Conservation (phyloP, 2,113 vertebrate genomes). For the Tachycineta bicolor region DNA sequence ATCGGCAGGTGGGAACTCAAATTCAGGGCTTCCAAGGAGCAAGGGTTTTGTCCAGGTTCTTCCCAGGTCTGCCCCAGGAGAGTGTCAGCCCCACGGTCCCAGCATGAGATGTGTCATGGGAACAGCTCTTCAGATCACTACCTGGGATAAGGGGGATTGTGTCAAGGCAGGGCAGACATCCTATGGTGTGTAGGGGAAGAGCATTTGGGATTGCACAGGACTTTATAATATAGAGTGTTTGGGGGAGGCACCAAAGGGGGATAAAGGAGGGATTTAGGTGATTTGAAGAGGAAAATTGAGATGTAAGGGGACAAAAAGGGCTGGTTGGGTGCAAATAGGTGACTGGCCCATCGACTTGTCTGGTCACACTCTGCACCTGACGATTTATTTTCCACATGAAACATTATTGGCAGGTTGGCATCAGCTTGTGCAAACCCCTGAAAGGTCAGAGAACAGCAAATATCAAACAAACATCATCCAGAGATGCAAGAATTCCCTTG, state of each 20-base stretch:
- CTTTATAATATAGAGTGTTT: neutral
- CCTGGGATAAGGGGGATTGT: neutral
- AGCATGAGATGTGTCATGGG: neutral
- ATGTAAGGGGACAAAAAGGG: neutral
- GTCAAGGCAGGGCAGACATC: neutral
- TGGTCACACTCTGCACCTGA: neutral
- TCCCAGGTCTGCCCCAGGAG: neutral
- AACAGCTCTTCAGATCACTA: neutral
- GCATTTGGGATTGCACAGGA: neutral
- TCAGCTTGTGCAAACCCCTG: neutral
- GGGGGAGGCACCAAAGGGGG: neutral
- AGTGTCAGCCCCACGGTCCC: fast-evolving
- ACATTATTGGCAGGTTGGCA: neutral
- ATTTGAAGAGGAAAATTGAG: neutral
- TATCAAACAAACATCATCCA: neutral
- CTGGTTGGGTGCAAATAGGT: neutral
- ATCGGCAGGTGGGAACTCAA: neutral
- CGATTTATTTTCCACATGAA: neutral
- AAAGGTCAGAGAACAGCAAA: neutral
- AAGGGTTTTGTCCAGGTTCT: neutral
- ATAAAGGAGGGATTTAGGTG: neutral
- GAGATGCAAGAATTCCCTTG: neutral
- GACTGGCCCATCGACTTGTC: too few species aligned
- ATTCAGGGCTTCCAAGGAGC: neutral
- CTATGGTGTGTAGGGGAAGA: neutral